Conservation (phyloP, 2,797 vertebrate species). For the Linurgus olivaceus region DNA sequence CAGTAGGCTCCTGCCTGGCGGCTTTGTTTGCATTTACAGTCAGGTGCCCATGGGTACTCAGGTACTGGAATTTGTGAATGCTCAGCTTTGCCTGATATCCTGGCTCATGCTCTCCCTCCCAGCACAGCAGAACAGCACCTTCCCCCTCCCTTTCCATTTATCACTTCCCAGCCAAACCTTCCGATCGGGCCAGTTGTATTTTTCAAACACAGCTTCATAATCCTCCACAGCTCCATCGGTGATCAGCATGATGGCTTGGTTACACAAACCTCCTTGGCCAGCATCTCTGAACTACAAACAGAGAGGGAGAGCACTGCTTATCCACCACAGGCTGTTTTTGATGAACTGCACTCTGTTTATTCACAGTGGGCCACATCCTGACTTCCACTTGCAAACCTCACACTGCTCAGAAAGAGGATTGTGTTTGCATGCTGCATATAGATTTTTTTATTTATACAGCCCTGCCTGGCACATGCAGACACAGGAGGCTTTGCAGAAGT, state of each 20-base stretch:
- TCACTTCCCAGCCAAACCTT: conserved; percentile 76
- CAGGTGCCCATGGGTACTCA: accelerated
- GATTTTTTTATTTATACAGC: background rate
- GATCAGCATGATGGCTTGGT: conserved; percentile 97
- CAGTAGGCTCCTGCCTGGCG: background rate
- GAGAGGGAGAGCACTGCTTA: background rate
- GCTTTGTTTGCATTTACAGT: background rate
- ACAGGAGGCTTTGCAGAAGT: background rate
- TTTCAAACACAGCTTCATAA: conserved; percentile 88
- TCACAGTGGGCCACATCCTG: background rate
- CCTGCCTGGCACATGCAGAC: background rate
- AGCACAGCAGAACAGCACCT: background rate
- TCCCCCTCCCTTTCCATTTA: background rate
- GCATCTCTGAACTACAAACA: conserved; percentile 80
- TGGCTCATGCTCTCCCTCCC: background rate
- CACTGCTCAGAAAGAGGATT: background rate
- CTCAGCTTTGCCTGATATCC: background rate
- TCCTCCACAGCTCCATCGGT: conserved; percentile 94
- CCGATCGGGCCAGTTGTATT: conserved; percentile 92
- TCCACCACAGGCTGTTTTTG: background rate
- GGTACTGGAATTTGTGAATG: background rate
- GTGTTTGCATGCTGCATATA: background rate
- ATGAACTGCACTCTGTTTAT: background rate
- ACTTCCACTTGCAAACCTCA: background rate
- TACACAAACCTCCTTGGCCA: conserved; percentile 91